A percentile compares a stretch with the other conserved stretches of the same genome.
Conservation (phyloP, 2,888 invertebrate species). For the Tortricodes alternella region DNA sequence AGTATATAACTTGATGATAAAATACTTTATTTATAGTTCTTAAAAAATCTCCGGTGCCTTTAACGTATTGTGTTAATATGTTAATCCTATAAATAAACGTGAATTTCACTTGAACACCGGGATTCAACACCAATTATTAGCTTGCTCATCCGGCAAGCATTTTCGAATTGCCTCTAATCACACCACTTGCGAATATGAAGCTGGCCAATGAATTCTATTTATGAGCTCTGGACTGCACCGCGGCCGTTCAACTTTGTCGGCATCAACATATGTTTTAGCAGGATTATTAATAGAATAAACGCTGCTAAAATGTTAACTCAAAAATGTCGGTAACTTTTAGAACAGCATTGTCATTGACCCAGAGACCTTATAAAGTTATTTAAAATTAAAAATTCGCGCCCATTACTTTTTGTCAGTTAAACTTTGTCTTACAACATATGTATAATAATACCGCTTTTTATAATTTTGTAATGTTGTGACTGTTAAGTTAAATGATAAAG, state of each 20-base stretch:
- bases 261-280: conserved; percentile 8
- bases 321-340: neutral
- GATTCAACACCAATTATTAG: neutral
- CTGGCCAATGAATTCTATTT: conserved; percentile 24
- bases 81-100: neutral
- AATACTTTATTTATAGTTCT: too few species aligned
- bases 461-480: too few species aligned
- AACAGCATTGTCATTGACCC: neutral
- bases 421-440: too few species aligned
- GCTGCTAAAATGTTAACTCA: neutral
- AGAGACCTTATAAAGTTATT: too few species aligned
- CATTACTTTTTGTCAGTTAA: too few species aligned
- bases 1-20: too few species aligned
- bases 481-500: too few species aligned
- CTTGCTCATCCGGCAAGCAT: neutral
- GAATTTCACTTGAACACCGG: neutral
- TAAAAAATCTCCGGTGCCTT: too few species aligned
- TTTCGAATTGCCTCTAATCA: conserved; percentile 17
- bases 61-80: too few species aligned
- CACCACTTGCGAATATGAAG: conserved; percentile 13
- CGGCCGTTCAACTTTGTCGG: conserved; percentile 15
- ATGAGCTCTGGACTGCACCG: conserved; percentile 6
- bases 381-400: too few species aligned
- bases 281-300: neutral
- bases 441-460: too few species aligned